Percentiles rank a stretch among this genome's conserved stretches.
phyloP scores from a whole-genome alignment of 2,113 vertebrate genomes.

The Seriola aureovittata region DNA sequence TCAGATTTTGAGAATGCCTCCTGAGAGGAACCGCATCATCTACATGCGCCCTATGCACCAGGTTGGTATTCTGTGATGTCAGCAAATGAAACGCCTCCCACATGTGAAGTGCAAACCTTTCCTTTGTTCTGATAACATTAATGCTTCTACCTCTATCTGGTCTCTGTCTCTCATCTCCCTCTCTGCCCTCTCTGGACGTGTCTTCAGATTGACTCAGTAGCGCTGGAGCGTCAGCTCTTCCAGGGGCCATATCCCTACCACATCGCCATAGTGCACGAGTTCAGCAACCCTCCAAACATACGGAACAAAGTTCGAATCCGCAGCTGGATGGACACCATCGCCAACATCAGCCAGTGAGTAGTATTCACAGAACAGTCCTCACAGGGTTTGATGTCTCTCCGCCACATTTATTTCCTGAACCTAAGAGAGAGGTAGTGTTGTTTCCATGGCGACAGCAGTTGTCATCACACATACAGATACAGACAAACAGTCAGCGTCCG shows the following conservation, averaged over 20 bases:
- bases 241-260: constrained; percentile 98
- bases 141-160: background rate
- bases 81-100: background rate
- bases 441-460: background rate
- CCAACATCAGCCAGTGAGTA: constrained; percentile 98
- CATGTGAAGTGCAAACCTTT: background rate
- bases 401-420: background rate
- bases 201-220: constrained; percentile 91
- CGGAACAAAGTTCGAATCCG: constrained; percentile 97
- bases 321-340: constrained; percentile 99
- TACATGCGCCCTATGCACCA: constrained; percentile 99
- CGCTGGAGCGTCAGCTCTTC: constrained; percentile 94
- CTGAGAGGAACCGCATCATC: constrained; percentile 96
- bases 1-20: constrained; percentile 96
- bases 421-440: background rate
- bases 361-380: background rate
- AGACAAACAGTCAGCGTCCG: no score
- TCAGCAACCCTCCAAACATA: constrained; percentile 98
- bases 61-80: constrained; percentile 77
- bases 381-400: background rate
- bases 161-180: background rate
- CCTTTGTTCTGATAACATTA: background rate
- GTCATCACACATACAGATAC: background rate
- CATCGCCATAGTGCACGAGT: constrained; percentile 97
- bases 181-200: background rate